Conservation (phyloP, 2,113 vertebrate genomes). For the Carettochelys insculpta region DNA sequence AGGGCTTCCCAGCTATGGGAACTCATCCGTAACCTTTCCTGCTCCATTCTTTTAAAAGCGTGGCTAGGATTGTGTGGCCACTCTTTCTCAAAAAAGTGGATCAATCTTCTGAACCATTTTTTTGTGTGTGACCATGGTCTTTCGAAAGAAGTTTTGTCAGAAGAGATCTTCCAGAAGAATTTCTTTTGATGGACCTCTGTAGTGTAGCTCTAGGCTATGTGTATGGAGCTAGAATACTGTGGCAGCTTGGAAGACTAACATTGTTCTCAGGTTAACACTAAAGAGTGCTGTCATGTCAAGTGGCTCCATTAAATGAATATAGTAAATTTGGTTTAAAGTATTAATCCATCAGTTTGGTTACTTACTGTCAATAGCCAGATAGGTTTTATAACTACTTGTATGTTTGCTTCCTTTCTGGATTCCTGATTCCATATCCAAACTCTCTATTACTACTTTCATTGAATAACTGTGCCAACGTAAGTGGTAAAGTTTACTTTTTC, state of each 20-base stretch:
- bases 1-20: too few relatives aligned
- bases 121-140: too few relatives aligned
- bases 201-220: too few relatives aligned
- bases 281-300: background rate
- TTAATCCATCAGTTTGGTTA: background rate
- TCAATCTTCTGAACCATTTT: too few relatives aligned
- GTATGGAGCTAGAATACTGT: background rate
- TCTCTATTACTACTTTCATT: background rate
- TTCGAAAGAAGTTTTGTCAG: too few relatives aligned
- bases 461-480: background rate
- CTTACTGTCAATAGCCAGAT: background rate
- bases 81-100: too few relatives aligned
- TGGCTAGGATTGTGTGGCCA: too few relatives aligned
- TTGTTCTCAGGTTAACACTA: background rate
- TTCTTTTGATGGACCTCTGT: too few relatives aligned
- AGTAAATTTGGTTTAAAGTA: background rate
- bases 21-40: too few relatives aligned
- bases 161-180: too few relatives aligned
- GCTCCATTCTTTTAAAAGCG: too few relatives aligned
- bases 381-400: background rate
- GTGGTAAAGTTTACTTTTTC: constrained; percentile 9
- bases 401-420: background rate
- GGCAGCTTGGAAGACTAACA: background rate
- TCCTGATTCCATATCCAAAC: rapidly evolving
- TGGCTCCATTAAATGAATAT: background rate